These are phyloP conservation scores for Mobula hypostoma DNA, from an alignment of 2,113 vertebrate species.

Conservation along the genomic window DNA sequence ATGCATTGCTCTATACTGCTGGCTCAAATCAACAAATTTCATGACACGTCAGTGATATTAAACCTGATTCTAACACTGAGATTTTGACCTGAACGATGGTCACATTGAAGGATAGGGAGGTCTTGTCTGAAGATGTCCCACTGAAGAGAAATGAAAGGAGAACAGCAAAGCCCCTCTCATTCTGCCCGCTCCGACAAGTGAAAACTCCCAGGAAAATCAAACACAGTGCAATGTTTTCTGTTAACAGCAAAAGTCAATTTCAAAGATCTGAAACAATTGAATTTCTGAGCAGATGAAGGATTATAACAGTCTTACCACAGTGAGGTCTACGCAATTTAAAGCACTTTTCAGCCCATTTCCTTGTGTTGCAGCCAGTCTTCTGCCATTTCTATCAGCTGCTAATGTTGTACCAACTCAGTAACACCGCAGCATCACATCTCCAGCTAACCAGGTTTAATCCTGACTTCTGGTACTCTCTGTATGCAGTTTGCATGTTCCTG, in stretches of 20 bases:
- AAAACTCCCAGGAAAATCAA: slow-evolving; percentile 1
- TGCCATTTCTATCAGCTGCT: no score
- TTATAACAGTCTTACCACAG: neutral
- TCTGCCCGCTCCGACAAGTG: neutral
- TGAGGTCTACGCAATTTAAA: neutral
- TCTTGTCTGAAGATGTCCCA: neutral
- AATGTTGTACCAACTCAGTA: no score
- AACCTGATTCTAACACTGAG: neutral
- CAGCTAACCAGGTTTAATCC: no score
- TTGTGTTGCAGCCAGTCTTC: neutral
- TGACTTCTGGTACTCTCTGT: no score
- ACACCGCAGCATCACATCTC: no score
- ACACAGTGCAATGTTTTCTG: slow-evolving; percentile 13
- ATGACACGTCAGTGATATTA: no score
- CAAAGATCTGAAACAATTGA: slow-evolving; percentile 1
- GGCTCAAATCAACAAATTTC: no score
- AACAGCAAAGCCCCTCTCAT: neutral
- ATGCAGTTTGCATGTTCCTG: no score
- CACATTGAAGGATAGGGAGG: neutral
- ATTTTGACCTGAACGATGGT: neutral
- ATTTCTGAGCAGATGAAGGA: slow-evolving; percentile 13
- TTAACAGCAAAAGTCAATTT: slow-evolving; percentile 30
- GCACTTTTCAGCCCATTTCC: neutral
- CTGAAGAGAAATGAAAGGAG: neutral
- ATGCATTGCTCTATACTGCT: no score